These are phyloP conservation scores for Carassius carassius DNA, from an alignment of 2,113 vertebrate genomes.

Conservation along the genomic window DNA sequence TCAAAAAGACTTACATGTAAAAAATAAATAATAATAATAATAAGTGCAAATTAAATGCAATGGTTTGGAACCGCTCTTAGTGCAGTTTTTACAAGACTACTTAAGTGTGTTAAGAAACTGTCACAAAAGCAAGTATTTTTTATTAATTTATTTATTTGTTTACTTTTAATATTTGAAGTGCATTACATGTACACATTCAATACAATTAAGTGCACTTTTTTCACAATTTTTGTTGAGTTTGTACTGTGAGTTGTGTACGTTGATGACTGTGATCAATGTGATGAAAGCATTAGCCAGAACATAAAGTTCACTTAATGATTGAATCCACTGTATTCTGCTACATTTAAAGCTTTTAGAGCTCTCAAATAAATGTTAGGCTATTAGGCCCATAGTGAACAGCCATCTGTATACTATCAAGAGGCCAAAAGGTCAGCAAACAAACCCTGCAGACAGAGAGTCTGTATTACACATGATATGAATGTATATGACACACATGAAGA, in stretches of 20 bases:
- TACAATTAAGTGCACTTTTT: background rate
- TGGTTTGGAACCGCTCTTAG: too few species aligned
- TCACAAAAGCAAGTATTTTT: too few species aligned
- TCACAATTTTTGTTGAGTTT: background rate
- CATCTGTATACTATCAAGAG: background rate
- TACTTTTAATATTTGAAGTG: background rate
- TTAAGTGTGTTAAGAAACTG: too few species aligned
- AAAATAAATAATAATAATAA: background rate
- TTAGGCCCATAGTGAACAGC: background rate
- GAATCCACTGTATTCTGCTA: background rate
- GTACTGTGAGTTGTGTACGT: conserved; percentile 1
- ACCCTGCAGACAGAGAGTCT: background rate
- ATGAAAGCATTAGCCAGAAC: conserved; percentile 22
- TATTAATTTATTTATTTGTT: background rate
- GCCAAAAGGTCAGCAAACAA: background rate
- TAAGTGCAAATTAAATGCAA: background rate
- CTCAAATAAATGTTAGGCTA: background rate
- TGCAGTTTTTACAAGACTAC: too few species aligned
- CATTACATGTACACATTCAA: background rate
- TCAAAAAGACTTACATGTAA: background rate
- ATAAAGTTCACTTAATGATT: background rate
- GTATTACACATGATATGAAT: background rate
- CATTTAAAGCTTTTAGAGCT: background rate
- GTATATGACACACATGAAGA: background rate
- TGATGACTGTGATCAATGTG: conserved; percentile 16